Percentiles rank a stretch among this genome's conserved stretches.
Conservation (phyloP, 2,113 vertebrate species). For the Butorides virescens region DNA sequence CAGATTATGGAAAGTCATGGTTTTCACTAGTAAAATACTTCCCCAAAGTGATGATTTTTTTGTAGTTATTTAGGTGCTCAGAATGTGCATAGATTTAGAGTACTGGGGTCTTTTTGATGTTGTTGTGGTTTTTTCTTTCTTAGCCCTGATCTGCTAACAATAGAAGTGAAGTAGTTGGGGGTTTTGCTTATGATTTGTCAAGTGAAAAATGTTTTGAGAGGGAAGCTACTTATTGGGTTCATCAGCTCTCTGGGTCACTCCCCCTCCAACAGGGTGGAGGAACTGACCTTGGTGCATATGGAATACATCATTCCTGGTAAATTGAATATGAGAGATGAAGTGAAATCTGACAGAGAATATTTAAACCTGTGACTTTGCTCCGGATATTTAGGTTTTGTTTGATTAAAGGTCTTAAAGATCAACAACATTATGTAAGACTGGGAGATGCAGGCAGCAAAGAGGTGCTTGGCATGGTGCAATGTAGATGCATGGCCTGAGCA, state of each 20-base stretch:
- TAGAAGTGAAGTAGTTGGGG: neutral
- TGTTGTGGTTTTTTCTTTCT: neutral
- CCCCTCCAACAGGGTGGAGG: neutral
- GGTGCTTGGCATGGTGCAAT: neutral
- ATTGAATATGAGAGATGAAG: neutral
- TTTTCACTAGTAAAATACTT: neutral
- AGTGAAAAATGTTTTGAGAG: neutral
- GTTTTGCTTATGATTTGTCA: neutral
- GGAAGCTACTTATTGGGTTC: neutral
- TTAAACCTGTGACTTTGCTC: neutral
- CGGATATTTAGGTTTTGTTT: neutral
- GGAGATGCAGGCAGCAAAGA: neutral
- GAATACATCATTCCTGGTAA: neutral
- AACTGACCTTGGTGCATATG: fast-evolving
- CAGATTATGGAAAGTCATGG: neutral
- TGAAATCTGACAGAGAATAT: neutral
- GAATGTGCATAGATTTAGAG: neutral
- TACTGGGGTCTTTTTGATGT: neutral
- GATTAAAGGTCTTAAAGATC: neutral
- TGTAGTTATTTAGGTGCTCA: neutral
- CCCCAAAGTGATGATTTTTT: neutral
- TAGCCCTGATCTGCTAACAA: neutral
- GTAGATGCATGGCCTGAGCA: neutral
- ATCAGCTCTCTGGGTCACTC: neutral
- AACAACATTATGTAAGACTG: neutral